phyloP scores from a whole-genome alignment of 2,113 vertebrate species.

The Lutjanus erythropterus region DNA sequence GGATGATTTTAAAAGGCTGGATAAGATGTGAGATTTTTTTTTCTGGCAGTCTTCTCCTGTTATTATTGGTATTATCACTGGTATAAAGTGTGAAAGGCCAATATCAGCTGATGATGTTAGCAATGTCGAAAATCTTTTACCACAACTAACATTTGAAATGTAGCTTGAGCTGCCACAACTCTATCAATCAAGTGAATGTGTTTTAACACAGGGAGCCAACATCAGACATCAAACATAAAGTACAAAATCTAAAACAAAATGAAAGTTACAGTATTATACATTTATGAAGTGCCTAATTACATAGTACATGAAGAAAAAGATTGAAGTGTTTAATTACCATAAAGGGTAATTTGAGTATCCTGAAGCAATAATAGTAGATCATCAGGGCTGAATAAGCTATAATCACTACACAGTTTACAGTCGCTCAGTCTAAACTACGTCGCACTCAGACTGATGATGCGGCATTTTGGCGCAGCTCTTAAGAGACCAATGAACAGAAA shows the following conservation, averaged over 20 bases:
- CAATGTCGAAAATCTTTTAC: neutral
- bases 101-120: neutral
- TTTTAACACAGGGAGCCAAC: neutral
- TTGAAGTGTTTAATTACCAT: neutral
- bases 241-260: neutral
- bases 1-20: neutral
- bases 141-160: neutral
- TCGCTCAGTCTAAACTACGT: neutral
- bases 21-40: too few species aligned
- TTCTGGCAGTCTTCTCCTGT: neutral
- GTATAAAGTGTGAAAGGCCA: neutral
- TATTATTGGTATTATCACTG: neutral
- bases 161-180: neutral
- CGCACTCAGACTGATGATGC: neutral
- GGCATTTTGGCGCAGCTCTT: neutral
- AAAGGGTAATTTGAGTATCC: conserved; percentile 8
- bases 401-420: neutral
- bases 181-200: neutral
- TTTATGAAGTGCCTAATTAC: neutral
- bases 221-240: neutral
- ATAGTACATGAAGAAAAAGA: neutral
- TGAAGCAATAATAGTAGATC: conserved; percentile 1
- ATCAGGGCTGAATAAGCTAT: conserved; percentile 15
- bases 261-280: neutral
- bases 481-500: neutral